Evolutionary conservation across 2,888 invertebrate species (phyloP).

Genomic region (Galerucella nymphaeae): DNA sequence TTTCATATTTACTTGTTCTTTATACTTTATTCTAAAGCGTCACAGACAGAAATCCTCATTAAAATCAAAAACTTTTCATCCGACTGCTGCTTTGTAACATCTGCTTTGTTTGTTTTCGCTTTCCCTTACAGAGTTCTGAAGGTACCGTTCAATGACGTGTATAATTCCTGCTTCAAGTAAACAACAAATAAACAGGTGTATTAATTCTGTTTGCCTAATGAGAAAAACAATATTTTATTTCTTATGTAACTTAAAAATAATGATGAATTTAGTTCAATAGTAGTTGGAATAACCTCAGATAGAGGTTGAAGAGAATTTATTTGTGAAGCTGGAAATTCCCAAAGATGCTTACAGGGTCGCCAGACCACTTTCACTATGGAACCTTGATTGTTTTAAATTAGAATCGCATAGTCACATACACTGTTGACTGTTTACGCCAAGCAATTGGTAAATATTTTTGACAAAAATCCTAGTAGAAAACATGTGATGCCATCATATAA

Average conservation of each 20-base stretch:
- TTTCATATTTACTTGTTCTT: slow-evolving; percentile 13
- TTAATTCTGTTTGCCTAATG: slow-evolving; percentile 7
- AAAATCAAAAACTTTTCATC: slow-evolving; percentile 23
- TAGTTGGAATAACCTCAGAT: no score
- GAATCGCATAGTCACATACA: no score
- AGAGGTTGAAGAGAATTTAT: no score
- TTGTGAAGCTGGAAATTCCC: no score
- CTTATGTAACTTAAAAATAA: neutral
- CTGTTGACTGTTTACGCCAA: no score
- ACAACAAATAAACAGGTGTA: slow-evolving; percentile 14
- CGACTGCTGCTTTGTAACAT: slow-evolving; percentile 13
- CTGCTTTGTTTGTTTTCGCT: slow-evolving; percentile 14
- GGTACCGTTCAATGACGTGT: neutral
- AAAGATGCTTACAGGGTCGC: no score
- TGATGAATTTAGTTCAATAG: no score
- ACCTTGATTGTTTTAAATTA: no score
- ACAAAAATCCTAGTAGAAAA: no score
- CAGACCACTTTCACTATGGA: no score
- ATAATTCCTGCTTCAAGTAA: neutral
- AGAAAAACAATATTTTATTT: neutral
- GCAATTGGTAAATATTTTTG: no score
- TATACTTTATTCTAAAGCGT: slow-evolving; percentile 15
- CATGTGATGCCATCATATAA: no score
- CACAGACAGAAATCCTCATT: slow-evolving; percentile 21
- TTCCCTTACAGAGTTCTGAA: neutral